Evolutionary conservation across 2,888 invertebrate genomes (phyloP).

Genomic region (Heterodera filipjevi): DNA sequence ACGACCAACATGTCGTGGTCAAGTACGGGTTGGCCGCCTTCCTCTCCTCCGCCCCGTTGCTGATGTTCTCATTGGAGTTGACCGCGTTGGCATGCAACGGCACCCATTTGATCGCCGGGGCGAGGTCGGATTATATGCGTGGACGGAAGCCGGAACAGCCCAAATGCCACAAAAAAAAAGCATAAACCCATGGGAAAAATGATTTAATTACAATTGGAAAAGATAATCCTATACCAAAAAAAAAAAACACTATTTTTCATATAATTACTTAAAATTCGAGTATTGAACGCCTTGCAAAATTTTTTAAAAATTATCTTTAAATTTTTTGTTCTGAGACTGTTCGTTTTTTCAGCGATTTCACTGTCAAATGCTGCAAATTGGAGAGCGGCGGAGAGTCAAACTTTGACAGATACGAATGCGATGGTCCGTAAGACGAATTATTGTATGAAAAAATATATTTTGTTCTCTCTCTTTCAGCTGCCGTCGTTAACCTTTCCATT

Average conservation of each 20-base stretch:
- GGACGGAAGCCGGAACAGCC: too few species aligned
- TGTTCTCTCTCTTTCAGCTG: background rate
- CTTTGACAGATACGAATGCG: constrained; percentile 35
- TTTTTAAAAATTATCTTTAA: too few species aligned
- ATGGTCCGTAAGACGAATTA: too few species aligned
- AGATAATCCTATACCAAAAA: too few species aligned
- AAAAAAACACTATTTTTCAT: too few species aligned
- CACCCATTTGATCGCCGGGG: constrained; percentile 35
- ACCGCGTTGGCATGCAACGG: constrained; percentile 36
- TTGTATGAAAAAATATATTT: too few species aligned
- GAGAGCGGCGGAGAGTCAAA: background rate
- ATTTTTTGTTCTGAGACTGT: background rate
- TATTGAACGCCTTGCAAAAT: too few species aligned
- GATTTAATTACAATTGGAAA: too few species aligned
- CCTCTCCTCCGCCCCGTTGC: constrained; percentile 29
- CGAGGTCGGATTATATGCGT: too few species aligned
- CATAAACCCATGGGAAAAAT: too few species aligned
- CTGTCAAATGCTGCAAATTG: constrained; percentile 33
- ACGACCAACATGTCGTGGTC: constrained; percentile 35
- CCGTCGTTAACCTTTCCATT: constrained; percentile 32
- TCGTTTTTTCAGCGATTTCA: constrained; percentile 35
- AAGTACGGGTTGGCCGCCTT: constrained; percentile 28
- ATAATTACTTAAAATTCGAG: too few species aligned
- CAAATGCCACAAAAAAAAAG: too few species aligned
- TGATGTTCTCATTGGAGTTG: constrained; percentile 35